These are phyloP conservation scores for Escarpia spicata DNA, from an alignment of 2,888 invertebrate species.

Conservation along the genomic window DNA sequence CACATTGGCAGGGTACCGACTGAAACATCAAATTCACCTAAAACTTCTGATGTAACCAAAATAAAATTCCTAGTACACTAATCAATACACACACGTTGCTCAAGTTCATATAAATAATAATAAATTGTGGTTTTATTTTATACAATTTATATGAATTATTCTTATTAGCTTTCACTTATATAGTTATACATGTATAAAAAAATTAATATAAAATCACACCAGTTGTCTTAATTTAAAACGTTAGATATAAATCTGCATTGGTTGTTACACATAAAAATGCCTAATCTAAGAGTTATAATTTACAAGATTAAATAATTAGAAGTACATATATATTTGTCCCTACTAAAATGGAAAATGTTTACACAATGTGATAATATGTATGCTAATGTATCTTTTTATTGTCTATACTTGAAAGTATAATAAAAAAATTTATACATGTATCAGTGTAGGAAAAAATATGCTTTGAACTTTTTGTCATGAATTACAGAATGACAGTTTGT, in stretches of 20 bases:
- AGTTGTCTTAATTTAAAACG: no score
- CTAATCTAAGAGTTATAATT: no score
- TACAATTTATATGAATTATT: not conserved
- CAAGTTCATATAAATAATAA: no score
- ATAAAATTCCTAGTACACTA: not conserved
- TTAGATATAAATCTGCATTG: not conserved
- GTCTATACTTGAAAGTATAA: no score
- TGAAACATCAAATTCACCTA: not conserved
- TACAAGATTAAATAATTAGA: no score
- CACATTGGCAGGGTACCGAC: not conserved
- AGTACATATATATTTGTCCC: no score
- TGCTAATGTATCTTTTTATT: no score
- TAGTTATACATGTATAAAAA: not conserved
- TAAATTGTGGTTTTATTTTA: no score
- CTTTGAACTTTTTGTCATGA: not conserved
- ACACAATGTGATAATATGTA: no score
- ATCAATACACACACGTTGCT: no score
- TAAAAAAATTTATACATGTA: not conserved
- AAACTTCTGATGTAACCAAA: not conserved
- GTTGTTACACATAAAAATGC: not conserved
- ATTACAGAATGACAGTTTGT: not conserved
- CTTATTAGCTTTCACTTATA: not conserved
- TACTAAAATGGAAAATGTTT: no score
- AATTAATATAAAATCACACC: no score
- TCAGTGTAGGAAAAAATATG: not conserved